phyloP scores from a whole-genome alignment of 2,797 vertebrate species.

The Diplodus puntazzo region DNA sequence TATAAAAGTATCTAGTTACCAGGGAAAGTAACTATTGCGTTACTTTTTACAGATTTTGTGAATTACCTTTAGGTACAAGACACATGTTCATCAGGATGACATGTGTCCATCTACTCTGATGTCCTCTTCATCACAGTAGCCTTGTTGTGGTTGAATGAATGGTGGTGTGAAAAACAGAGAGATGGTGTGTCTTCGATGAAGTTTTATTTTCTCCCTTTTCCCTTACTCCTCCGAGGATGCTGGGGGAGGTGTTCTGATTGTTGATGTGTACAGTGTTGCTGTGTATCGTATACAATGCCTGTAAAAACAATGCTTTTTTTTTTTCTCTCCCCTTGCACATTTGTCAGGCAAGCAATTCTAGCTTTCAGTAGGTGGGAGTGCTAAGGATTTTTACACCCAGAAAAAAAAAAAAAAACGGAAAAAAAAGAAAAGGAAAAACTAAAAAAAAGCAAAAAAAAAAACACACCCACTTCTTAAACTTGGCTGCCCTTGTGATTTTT shows the following conservation, averaged over 20 bases:
- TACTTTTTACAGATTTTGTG: too few relatives aligned
- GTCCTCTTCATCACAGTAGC: constrained; percentile 4
- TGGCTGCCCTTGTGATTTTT: constrained; percentile 20
- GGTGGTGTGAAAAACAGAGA: constrained; percentile 29
- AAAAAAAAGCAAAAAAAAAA: neutral
- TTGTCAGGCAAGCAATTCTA: constrained; percentile 59
- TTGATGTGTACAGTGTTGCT: constrained; percentile 42
- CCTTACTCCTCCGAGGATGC: constrained; percentile 31
- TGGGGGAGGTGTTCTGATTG: constrained; percentile 43
- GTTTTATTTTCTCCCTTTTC: constrained; percentile 34
- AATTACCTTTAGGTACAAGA: too few relatives aligned
- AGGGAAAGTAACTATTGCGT: too few relatives aligned
- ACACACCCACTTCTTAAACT: constrained; percentile 24
- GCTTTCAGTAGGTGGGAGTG: constrained; percentile 50
- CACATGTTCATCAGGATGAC: neutral
- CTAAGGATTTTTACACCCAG: constrained; percentile 43
- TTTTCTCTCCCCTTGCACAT: constrained; percentile 41
- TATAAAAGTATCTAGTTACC: too few relatives aligned
- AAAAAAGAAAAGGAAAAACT: neutral
- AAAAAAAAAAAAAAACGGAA: neutral
- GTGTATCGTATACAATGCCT: constrained; percentile 31
- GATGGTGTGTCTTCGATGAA: constrained; percentile 15
- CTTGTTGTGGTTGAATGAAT: constrained; percentile 18
- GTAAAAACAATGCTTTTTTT: neutral
- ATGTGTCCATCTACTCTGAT: neutral